A percentile compares a stretch with the other conserved stretches of the same genome.
These are phyloP conservation scores for Crioceris asparagi DNA, from an alignment of 2,888 invertebrate genomes.

Conservation along the genomic window DNA sequence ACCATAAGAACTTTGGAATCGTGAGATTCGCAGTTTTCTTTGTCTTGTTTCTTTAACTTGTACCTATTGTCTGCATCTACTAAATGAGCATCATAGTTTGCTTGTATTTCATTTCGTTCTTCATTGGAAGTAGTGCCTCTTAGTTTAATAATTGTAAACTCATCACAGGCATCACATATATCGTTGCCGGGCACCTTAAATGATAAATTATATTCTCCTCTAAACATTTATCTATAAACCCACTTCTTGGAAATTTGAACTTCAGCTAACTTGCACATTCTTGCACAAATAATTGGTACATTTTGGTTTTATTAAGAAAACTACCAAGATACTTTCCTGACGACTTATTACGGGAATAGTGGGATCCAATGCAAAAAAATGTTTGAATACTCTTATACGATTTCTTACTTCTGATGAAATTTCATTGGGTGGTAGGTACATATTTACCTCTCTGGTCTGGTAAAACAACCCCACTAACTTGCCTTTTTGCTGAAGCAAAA, in stretches of 20 bases:
- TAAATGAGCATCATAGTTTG: constrained; percentile 13
- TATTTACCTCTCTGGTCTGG: too few species aligned
- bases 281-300: neutral
- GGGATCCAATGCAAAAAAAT: too few species aligned
- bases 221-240: neutral
- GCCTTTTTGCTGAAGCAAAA: too few species aligned
- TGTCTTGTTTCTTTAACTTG: constrained; percentile 11
- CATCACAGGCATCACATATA: constrained; percentile 11
- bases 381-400: too few species aligned
- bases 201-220: neutral
- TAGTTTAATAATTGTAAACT: constrained; percentile 9
- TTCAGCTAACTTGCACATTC: neutral
- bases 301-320: neutral
- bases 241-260: neutral
- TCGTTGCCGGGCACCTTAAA: neutral
- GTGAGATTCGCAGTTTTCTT: constrained; percentile 2
- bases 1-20: constrained; percentile 13
- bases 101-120: constrained; percentile 5
- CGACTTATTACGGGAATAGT: too few species aligned
- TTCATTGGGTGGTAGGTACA: too few species aligned
- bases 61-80: constrained; percentile 14
- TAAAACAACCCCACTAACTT: too few species aligned
- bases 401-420: too few species aligned
- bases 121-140: constrained; percentile 1
- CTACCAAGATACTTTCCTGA: neutral